Conservation (phyloP, 2,113 vertebrate species). For the Glareola pratincola region DNA sequence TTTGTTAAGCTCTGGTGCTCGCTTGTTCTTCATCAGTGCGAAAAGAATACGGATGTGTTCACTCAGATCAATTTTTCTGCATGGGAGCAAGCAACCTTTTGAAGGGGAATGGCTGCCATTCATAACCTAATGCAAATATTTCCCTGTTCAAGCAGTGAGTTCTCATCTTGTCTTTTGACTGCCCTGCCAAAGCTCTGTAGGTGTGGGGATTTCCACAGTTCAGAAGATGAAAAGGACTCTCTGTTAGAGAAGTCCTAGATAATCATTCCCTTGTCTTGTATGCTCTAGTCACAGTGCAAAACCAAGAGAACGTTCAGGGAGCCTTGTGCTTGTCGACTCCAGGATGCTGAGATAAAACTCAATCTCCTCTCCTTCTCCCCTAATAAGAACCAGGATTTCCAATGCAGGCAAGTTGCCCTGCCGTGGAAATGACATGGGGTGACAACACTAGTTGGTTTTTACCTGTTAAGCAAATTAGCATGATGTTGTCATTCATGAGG, state of each 20-base stretch:
- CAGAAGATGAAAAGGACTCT: slow-evolving; percentile 34
- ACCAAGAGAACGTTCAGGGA: background rate
- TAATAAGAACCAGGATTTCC: slow-evolving; percentile 37
- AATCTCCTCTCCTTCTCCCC: slow-evolving; percentile 31
- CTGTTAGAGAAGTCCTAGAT: slow-evolving; percentile 31
- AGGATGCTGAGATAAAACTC: background rate
- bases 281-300: slow-evolving; percentile 36
- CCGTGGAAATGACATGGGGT: slow-evolving; percentile 38
- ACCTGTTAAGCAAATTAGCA: slow-evolving; percentile 55
- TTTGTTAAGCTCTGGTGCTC: slow-evolving; percentile 47
- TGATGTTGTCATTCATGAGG: slow-evolving; percentile 72
- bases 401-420: slow-evolving; percentile 25
- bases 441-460: slow-evolving; percentile 34
- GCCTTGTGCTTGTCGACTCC: background rate
- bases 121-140: background rate
- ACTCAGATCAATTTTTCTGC: slow-evolving; percentile 25
- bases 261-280: slow-evolving; percentile 8
- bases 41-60: slow-evolving; percentile 31
- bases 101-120: slow-evolving; percentile 5
- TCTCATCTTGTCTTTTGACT: slow-evolving; percentile 35
- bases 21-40: background rate
- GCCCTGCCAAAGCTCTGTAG: background rate
- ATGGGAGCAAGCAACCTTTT: background rate
- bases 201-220: background rate
- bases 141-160: slow-evolving; percentile 9